Evolutionary conservation across 2,113 vertebrate genomes (phyloP), one percentile per base, ranked within the genome.

Genomic region (Pipa parva): DNA sequence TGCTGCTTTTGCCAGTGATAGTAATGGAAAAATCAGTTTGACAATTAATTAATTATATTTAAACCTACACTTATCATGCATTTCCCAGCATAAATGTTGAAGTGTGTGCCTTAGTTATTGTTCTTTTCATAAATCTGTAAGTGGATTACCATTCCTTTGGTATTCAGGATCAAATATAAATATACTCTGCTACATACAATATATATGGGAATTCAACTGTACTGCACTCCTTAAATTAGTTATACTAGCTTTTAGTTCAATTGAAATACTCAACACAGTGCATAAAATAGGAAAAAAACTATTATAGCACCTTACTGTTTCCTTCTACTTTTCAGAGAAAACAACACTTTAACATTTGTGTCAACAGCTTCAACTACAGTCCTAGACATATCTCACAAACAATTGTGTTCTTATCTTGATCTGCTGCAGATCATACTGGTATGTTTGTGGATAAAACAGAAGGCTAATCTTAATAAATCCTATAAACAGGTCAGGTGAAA

Each of bases 41-140:
- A 73, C 75, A 82, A 85, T 87, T 87, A 86, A 85, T 81, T 73
- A 81, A 83, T 71, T 75, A 74, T 73, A 83, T 29, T 57, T 45
- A 71, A 79, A 81, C 71, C 72, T 72, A 59, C 36, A 72, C 75
- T 76, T 79, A 74, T 78, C 79, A 72, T 70, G 75, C 64, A 68
- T 76, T 73, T 78, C 77, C 77, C 80, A 75, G 75, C 71, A n/a
- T n/a, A n/a, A n/a, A n/a, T 51, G 46, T 46, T 66, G 7, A 33
- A 24, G n/a, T 27, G 55, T 56, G 54, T 61, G 54, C 33, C 57
- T 45, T 31, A 52, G 60, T 70, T 45, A 60, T 60, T 69, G 28
- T 51, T 52, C 46, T 24, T 42, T 52, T 60, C 52, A 45, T 52
- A 61, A 70, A 70, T 36, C 24, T 70, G 60, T 54, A 60, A 70